phyloP scores from a whole-genome alignment of 2,888 invertebrate genomes.

The Sinelater perroti region DNA sequence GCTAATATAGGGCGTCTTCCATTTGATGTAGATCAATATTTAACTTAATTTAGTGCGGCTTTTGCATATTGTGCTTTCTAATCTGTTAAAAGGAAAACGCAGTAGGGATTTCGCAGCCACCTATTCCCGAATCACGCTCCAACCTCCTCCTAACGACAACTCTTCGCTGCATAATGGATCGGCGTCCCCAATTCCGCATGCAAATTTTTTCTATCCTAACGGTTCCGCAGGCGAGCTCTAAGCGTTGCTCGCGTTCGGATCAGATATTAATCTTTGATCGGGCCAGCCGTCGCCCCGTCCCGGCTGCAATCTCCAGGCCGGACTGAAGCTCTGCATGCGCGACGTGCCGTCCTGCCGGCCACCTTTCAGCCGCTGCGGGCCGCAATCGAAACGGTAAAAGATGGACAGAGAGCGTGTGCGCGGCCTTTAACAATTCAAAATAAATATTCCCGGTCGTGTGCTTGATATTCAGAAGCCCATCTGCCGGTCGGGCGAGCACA shows the following conservation, averaged over 20 bases:
- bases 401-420: constrained; percentile 6
- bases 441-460: constrained; percentile 21
- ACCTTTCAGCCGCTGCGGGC: neutral
- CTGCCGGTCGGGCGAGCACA: constrained; percentile 26
- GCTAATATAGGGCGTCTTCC: no score
- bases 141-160: no score
- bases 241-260: constrained; percentile 19
- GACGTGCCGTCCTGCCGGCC: neutral
- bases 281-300: constrained; percentile 12
- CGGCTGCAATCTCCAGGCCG: constrained; percentile 1
- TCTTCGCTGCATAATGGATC: no score
- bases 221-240: constrained; percentile 10
- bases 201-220: constrained; percentile 9
- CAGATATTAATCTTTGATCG: constrained; percentile 21
- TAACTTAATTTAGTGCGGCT: no score
- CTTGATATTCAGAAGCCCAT: constrained; percentile 25
- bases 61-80: no score
- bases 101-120: no score
- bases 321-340: neutral
- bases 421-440: constrained; percentile 15
- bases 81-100: no score
- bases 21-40: no score
- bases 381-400: constrained; percentile 4
- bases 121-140: no score
- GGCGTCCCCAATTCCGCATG: constrained; percentile 6